Evolutionary conservation across 2,888 invertebrate species (phyloP).

Genomic region (Xylocampa areola): DNA sequence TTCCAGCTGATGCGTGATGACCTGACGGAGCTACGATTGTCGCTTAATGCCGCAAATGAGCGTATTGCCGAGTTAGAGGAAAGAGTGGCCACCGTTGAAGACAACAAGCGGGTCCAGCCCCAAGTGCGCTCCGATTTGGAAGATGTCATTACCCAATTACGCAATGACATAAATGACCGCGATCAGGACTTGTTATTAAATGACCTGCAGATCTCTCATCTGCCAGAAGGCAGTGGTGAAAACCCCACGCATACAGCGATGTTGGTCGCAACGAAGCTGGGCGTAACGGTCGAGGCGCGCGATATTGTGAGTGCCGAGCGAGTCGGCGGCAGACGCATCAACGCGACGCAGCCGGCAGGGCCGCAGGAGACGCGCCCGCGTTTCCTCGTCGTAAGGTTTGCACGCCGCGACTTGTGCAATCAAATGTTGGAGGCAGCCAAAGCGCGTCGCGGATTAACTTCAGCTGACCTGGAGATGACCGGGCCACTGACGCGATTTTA

Average conservation of each 20-base stretch:
- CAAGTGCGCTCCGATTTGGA: not conserved
- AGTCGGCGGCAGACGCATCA: not conserved
- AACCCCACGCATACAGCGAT: not conserved
- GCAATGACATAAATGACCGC: not conserved
- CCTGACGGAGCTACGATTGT: no score
- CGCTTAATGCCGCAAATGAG: no score
- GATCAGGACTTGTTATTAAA: not conserved
- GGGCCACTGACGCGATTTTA: not conserved
- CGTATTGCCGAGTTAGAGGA: no score
- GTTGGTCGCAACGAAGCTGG: not conserved
- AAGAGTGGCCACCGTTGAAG: no score
- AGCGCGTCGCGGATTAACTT: not conserved
- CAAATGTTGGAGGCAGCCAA: not conserved
- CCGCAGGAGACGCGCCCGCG: not conserved
- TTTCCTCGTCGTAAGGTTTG: constrained; percentile 1
- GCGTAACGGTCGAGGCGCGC: not conserved
- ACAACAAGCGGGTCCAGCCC: no score
- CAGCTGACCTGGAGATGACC: not conserved
- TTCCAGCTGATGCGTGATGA: no score
- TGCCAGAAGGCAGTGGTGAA: constrained; percentile 6
- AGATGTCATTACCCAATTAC: not conserved
- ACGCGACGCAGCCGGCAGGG: not conserved
- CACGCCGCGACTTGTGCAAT: not conserved
- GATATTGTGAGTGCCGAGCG: not conserved
- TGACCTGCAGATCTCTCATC: not conserved